Evolutionary conservation across 2,797 vertebrate species (phyloP).

Genomic region (Percopsis omiscomaycus): DNA sequence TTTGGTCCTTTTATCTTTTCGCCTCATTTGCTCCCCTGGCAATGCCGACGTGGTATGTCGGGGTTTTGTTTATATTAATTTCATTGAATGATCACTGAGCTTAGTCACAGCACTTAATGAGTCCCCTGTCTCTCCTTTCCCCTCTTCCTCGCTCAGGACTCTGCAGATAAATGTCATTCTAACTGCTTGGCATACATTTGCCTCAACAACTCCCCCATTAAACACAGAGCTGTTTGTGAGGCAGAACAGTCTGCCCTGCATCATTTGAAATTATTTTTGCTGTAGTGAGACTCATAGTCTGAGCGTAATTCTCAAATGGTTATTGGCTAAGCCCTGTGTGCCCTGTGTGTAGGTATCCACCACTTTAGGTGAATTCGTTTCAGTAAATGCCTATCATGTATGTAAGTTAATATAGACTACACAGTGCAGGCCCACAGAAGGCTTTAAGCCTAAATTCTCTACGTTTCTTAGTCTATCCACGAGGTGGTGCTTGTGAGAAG

Average conservation of each 20-base stretch:
- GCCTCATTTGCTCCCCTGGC: not conserved
- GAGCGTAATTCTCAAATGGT: no score
- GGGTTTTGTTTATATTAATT: not conserved
- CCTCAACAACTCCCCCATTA: no score
- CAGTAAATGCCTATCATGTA: not conserved
- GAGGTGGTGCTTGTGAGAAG: conserved; percentile 39
- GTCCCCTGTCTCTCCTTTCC: not conserved
- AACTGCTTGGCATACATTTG: not conserved
- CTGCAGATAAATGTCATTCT: not conserved
- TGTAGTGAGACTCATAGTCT: no score
- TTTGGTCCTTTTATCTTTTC: not conserved
- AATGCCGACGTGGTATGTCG: not conserved
- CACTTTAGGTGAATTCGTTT: no score
- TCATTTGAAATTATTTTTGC: no score
- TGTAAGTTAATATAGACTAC: no score
- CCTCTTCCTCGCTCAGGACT: not conserved
- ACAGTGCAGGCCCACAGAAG: no score
- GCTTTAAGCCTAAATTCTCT: not conserved
- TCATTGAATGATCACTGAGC: not conserved
- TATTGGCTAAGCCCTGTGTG: no score
- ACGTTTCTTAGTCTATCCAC: conserved; percentile 34
- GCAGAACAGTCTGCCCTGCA: no score
- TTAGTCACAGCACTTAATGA: not conserved
- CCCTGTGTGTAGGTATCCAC: no score
- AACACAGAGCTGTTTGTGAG: no score